Evolutionary conservation across 2,888 invertebrate species (phyloP).

Genomic region (Galerucella pusilla): DNA sequence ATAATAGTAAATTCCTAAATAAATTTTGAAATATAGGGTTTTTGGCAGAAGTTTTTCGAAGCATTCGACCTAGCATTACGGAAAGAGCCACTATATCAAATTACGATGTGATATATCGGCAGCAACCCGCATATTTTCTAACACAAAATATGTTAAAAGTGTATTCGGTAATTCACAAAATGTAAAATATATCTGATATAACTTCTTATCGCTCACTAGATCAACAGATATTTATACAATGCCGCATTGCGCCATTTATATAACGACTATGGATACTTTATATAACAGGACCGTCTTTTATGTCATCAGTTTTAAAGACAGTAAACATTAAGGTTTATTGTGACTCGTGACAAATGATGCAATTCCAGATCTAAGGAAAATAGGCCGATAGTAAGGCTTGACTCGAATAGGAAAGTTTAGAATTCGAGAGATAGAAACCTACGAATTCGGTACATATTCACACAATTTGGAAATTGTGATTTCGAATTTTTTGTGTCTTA

Average conservation of each 20-base stretch:
- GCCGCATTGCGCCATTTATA: slow-evolving; percentile 51
- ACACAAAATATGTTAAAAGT: slow-evolving; percentile 39
- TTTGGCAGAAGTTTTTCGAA: slow-evolving; percentile 34
- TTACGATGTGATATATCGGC: slow-evolving; percentile 37
- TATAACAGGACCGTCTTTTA: slow-evolving; percentile 22
- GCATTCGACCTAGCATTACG: slow-evolving; percentile 28
- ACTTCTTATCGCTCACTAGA: slow-evolving; percentile 34
- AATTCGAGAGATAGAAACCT: too few relatives aligned
- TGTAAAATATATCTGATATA: slow-evolving; percentile 35
- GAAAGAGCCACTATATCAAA: slow-evolving; percentile 38
- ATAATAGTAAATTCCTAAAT: slow-evolving; percentile 23
- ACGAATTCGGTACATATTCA: too few relatives aligned
- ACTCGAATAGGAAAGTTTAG: too few relatives aligned
- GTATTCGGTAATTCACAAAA: slow-evolving; percentile 35
- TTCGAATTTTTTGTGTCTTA: too few relatives aligned
- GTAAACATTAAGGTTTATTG: background rate
- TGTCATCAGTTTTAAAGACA: slow-evolving; percentile 5
- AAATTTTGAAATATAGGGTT: slow-evolving; percentile 33
- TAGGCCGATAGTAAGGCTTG: too few relatives aligned
- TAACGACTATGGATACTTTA: slow-evolving; percentile 38
- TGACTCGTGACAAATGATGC: background rate
- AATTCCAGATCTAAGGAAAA: background rate
- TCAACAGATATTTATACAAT: slow-evolving; percentile 51
- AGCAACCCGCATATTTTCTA: slow-evolving; percentile 34
- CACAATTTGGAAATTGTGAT: too few relatives aligned